Conservation (phyloP, 1,140 invertebrate genomes). For the Diachasmimorpha longicaudata region DNA sequence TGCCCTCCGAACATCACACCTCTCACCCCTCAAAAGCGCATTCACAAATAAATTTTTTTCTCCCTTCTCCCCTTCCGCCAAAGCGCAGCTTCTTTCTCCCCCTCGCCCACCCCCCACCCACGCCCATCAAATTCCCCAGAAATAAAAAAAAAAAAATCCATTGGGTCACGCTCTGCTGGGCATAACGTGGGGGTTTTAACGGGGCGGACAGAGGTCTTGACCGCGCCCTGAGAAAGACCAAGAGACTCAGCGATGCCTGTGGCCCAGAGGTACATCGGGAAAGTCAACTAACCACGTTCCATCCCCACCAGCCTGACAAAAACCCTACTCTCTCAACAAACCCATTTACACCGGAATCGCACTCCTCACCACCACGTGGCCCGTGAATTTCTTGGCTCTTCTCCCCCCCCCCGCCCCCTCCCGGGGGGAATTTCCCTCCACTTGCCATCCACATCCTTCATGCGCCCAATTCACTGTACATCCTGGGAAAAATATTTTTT, state of each 20-base stretch:
- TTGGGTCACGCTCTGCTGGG: neutral
- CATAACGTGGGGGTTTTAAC: neutral
- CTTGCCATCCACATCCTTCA: too few relatives aligned
- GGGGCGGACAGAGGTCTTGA: constrained; percentile 46
- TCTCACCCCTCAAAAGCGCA: too few relatives aligned
- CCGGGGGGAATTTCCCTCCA: neutral
- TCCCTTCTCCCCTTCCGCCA: too few relatives aligned
- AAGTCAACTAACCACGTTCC: constrained; percentile 63
- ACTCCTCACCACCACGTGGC: constrained; percentile 2
- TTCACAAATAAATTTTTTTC: too few relatives aligned
- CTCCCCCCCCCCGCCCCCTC: too few relatives aligned
- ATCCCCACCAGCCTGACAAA: constrained; percentile 53
- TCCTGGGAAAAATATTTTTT: neutral
- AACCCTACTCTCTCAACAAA: constrained; percentile 19
- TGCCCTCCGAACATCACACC: too few relatives aligned
- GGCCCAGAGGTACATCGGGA: constrained; percentile 49
- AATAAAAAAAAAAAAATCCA: neutral
- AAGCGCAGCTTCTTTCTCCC: too few relatives aligned
- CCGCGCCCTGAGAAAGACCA: constrained; percentile 50
- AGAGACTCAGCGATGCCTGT: neutral
- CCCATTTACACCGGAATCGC: constrained; percentile 21
- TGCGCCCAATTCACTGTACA: neutral
- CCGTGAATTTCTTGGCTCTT: neutral
- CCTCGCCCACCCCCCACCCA: too few relatives aligned
- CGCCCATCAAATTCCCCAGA: too few relatives aligned